Conservation (phyloP, 2,113 vertebrate species). For the Pseudorhombus dupliciocellatus region DNA sequence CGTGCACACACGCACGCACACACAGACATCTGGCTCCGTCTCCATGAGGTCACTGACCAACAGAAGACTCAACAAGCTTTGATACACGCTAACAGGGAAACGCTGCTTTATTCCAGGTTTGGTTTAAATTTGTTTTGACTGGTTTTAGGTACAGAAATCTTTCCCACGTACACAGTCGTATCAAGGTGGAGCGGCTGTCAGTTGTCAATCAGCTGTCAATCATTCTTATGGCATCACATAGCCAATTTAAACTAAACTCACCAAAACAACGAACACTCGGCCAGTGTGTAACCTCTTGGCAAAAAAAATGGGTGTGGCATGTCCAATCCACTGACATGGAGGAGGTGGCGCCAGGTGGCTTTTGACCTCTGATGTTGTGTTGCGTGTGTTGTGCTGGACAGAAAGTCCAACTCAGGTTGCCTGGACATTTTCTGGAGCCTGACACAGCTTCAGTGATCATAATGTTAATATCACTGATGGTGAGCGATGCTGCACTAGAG, state of each 20-base stretch:
- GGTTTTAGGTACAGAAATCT: too few species aligned
- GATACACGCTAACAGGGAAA: background rate
- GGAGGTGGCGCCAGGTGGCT: background rate
- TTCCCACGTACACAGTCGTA: too few species aligned
- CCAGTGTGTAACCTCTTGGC: too few species aligned
- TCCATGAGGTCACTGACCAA: background rate
- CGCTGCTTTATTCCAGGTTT: background rate
- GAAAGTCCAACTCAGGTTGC: too few species aligned
- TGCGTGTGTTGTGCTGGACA: too few species aligned
- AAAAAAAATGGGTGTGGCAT: background rate
- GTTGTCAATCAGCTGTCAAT: too few species aligned
- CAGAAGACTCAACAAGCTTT: background rate
- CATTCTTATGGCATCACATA: too few species aligned
- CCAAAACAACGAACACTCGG: too few species aligned
- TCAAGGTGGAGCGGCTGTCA: too few species aligned
- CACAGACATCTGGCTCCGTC: slow-evolving; percentile 15
- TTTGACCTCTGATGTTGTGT: background rate
- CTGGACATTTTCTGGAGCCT: too few species aligned
- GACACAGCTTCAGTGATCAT: too few species aligned
- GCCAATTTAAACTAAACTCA: too few species aligned
- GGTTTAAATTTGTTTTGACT: background rate
- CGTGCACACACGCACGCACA: slow-evolving; percentile 31
- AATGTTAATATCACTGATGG: background rate
- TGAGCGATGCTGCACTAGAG: background rate
- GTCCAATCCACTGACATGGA: background rate